phyloP scores from a whole-genome alignment of 2,797 vertebrate species.

The Mareca penelope region DNA sequence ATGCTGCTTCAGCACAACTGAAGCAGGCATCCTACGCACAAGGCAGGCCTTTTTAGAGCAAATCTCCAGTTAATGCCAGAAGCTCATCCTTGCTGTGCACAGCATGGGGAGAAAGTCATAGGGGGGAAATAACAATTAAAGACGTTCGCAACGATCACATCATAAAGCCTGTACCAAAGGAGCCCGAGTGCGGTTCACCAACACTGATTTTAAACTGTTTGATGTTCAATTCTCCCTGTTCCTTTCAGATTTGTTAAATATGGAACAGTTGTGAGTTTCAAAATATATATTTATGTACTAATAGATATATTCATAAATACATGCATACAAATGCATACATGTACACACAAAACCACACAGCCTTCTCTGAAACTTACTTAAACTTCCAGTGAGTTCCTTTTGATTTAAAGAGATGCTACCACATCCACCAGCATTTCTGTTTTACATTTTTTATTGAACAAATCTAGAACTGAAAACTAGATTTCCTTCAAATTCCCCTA shows the following conservation, averaged over 20 bases:
- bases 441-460: slow-evolving; percentile 74
- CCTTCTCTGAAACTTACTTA: slow-evolving; percentile 44
- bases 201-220: background rate
- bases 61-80: background rate
- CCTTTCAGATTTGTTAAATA: background rate
- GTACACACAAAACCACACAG: background rate
- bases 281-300: background rate
- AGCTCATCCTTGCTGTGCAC: background rate
- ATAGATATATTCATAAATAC: background rate
- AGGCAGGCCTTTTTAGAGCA: background rate
- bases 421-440: slow-evolving; percentile 45
- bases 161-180: background rate
- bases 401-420: slow-evolving; percentile 62
- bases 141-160: background rate
- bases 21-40: background rate
- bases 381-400: slow-evolving; percentile 48
- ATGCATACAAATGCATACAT: background rate
- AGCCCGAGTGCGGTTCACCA: background rate
- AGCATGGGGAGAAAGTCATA: background rate
- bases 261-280: background rate
- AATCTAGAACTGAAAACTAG: slow-evolving; percentile 66
- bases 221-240: background rate
- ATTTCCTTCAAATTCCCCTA: slow-evolving; percentile 74
- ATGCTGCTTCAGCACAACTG: background rate
- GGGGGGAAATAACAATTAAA: background rate